Percentiles rank a stretch among this genome's conserved stretches.
These are phyloP conservation scores for Ephialtes manifestator DNA, from an alignment of 2,888 invertebrate genomes.

Conservation along the genomic window DNA sequence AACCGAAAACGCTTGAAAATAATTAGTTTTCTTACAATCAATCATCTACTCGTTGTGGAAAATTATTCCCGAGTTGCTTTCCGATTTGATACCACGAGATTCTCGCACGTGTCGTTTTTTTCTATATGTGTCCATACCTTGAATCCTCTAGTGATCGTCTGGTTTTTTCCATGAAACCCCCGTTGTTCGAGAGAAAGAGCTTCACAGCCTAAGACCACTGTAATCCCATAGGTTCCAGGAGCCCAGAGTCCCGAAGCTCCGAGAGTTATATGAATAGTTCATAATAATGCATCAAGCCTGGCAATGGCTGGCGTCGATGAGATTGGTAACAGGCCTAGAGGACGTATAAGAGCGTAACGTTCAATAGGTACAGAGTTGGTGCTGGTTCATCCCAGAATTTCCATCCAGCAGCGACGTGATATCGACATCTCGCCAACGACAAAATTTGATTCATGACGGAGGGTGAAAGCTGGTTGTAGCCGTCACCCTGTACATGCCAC, in stretches of 20 bases:
- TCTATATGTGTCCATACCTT: not conserved
- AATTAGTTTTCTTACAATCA: no score
- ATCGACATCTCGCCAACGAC: constrained; percentile 68
- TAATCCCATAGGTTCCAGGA: not conserved
- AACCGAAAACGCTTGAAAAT: no score
- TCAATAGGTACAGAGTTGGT: constrained; percentile 6
- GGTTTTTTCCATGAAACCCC: not conserved
- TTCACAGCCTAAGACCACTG: not conserved
- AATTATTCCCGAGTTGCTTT: no score
- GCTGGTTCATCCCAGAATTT: constrained; percentile 46
- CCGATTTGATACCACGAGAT: no score
- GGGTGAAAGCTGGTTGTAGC: constrained; percentile 40
- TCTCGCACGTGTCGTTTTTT: not conserved
- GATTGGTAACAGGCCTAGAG: not conserved
- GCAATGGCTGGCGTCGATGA: constrained; percentile 43
- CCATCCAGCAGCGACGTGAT: constrained; percentile 53
- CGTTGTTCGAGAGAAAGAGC: not conserved
- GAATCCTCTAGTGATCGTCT: not conserved
- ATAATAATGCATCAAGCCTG: constrained; percentile 58
- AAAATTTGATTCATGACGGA: constrained; percentile 69
- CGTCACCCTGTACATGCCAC: not conserved
- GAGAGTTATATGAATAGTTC: constrained; percentile 50
- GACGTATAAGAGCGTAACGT: constrained; percentile 9
- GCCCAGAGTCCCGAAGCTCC: not conserved
- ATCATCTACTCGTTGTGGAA: no score